phyloP scores from a whole-genome alignment of 2,113 vertebrate genomes.

The Xerus inauris region DNA sequence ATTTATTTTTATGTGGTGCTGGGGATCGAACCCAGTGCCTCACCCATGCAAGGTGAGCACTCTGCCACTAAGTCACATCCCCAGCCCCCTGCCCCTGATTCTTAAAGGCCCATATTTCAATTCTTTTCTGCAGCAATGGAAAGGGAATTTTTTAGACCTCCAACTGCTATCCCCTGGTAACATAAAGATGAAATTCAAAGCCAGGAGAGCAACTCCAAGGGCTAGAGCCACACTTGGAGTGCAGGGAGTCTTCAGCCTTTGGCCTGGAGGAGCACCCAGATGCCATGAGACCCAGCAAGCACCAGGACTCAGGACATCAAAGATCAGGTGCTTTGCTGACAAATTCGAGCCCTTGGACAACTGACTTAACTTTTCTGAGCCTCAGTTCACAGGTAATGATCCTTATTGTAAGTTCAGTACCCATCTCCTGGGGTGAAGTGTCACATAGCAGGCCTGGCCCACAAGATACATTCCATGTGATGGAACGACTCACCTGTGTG shows the following conservation, averaged over 20 bases:
- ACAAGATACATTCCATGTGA: fast-evolving
- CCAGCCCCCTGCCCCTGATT: background rate
- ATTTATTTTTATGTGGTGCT: no score
- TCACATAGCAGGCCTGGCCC: fast-evolving
- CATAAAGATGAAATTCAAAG: background rate
- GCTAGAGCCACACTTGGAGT: background rate
- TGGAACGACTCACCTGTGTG: background rate
- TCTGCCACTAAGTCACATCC: no score
- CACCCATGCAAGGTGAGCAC: no score
- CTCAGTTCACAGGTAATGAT: background rate
- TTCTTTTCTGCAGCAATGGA: background rate
- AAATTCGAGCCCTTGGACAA: background rate
- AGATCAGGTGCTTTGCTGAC: background rate
- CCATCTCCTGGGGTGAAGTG: no score
- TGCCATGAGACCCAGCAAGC: background rate
- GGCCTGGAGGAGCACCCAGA: background rate
- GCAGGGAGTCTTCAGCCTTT: background rate
- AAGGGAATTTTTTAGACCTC: background rate
- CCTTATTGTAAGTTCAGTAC: background rate
- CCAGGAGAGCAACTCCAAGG: background rate
- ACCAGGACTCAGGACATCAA: background rate
- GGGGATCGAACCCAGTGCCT: no score
- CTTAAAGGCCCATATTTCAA: background rate
- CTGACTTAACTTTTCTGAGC: background rate
- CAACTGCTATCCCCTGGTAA: background rate